Evolutionary conservation across 2,888 invertebrate genomes (phyloP), one percentile per base, ranked within the genome.

Genomic region (Synergus laeviventris): DNA sequence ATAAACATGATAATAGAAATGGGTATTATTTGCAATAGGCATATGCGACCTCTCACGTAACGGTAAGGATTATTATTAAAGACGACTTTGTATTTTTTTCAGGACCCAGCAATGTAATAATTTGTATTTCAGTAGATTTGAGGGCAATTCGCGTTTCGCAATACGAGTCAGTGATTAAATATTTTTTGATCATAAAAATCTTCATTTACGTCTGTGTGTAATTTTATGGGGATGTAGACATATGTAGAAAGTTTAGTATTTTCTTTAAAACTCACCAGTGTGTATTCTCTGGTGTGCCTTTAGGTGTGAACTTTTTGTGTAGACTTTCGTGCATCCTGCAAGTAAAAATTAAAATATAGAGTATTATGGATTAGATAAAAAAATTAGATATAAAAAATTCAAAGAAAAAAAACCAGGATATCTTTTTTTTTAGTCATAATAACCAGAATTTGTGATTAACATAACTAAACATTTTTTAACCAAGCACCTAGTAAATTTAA

Each of bases 221-320:
- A 56, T 56, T 56, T 56, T 56, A 21, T 24, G 56, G 21, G 56
- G 21, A 56, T 56, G 12, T 56, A 56, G 21, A 21, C 5, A 56
- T 12, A 24, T 21, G 21, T 56, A 56, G 56, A 56, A 56, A 56
- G 56, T 62, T 12, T 66, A 21, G 42, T 24, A 39, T 66, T 14
- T 45, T 21, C 2, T 42, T 66, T 21, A 24, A 70, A 56, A 70
- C 70, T 70, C 93, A 97, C 98, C 98, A 93, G 98, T 98, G 91
- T 98, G 98, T 92, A 98, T 98, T 92, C 98, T 94, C 92, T 98
- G 98, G 92, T 98, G 98, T 83, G 98, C 98, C 93, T 98, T 98
- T 84, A 98, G 94, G 92, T 98, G 98, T 87, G 98, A 98, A 92
- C 98, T 98, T 93, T 98, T 98, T 84, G 98, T 98, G 92, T 98